These are phyloP conservation scores for Sula dactylatra DNA, from an alignment of 2,113 vertebrate genomes.

Conservation along the genomic window DNA sequence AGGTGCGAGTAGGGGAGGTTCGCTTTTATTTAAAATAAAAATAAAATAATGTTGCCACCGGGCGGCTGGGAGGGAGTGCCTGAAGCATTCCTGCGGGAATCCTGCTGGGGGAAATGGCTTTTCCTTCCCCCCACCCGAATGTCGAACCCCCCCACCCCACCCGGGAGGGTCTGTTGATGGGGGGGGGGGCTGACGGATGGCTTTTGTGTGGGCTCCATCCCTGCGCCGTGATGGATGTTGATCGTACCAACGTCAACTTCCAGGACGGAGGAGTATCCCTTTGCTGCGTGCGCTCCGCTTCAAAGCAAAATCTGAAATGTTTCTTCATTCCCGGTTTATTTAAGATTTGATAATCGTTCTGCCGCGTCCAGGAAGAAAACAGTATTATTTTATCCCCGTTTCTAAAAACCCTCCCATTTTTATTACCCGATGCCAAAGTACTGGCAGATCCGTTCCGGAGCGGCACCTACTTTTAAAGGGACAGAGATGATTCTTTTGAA, in stretches of 20 bases:
- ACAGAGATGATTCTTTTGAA: not conserved
- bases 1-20: accelerated
- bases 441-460: not conserved
- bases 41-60: not conserved
- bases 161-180: not conserved
- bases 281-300: accelerated
- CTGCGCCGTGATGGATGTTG: accelerated
- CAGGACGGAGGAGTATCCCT: not conserved
- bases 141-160: no score
- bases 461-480: not conserved
- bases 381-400: not conserved
- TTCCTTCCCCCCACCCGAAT: not conserved
- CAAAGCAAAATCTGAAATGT: not conserved
- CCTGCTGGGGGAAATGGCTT: not conserved
- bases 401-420: not conserved
- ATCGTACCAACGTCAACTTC: accelerated
- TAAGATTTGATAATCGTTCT: not conserved
- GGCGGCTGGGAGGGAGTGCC: not conserved
- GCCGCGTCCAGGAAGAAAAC: not conserved
- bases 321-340: not conserved
- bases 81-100: not conserved
- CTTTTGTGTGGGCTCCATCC: not conserved
- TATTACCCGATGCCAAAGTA: not conserved
- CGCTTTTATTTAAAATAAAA: not conserved
- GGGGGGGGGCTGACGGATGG: not conserved